phyloP scores from a whole-genome alignment of 2,113 vertebrate species.

The Porphyrio hochstetteri region DNA sequence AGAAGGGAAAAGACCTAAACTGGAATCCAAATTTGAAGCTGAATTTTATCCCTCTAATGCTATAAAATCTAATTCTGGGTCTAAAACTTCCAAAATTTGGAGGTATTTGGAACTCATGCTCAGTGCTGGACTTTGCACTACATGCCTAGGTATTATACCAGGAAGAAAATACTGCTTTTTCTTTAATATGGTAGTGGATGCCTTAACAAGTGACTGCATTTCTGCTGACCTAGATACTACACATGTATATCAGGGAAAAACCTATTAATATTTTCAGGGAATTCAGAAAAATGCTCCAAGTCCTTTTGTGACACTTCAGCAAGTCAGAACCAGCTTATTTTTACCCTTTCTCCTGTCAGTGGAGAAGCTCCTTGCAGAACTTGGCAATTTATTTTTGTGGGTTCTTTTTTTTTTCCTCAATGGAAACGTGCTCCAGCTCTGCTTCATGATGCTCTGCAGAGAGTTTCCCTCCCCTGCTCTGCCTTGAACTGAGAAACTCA shows the following conservation, averaged over 20 bases:
- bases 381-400: not conserved
- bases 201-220: not conserved
- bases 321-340: not conserved
- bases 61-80: not conserved
- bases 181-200: not conserved
- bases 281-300: not conserved
- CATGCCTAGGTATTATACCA: rapidly evolving
- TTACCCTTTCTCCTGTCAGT: not conserved
- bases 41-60: not conserved
- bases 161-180: not conserved
- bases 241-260: not conserved
- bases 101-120: not conserved
- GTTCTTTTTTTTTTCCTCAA: not conserved
- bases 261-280: not conserved
- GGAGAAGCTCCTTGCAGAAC: not conserved
- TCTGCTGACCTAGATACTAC: not conserved
- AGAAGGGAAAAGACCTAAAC: not conserved
- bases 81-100: not conserved
- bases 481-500: not conserved
- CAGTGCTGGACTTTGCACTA: not conserved
- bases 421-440: not conserved
- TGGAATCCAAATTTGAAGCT: not conserved
- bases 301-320: not conserved
- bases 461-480: not conserved
- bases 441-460: not conserved